Conservation (phyloP, 2,888 invertebrate genomes). For the Drosophila kokeensis region DNA sequence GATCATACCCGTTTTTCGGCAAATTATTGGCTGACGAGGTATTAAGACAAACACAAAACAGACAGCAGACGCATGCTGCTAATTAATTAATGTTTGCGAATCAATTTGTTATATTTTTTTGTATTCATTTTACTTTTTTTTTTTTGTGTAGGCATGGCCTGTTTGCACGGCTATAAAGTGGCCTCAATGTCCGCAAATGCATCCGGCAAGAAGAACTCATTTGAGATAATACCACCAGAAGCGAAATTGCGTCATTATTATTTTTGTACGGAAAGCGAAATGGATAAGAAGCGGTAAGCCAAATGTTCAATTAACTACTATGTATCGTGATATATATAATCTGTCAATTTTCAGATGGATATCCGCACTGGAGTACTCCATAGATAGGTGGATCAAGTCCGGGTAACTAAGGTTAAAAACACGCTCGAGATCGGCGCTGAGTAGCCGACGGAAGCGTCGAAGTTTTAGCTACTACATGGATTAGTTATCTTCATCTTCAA, state of each 20-base stretch:
- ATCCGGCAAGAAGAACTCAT: slow-evolving; percentile 95
- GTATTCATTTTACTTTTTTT: background rate
- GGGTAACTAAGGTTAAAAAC: slow-evolving; percentile 85
- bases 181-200: slow-evolving; percentile 92
- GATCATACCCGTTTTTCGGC: background rate
- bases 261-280: slow-evolving; percentile 97
- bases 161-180: slow-evolving; percentile 93
- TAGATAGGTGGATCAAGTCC: slow-evolving; percentile 96
- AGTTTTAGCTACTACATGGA: slow-evolving; percentile 83
- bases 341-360: slow-evolving; percentile 90
- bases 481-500: slow-evolving; percentile 41
- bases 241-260: slow-evolving; percentile 94
- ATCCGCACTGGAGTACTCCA: slow-evolving; percentile 96
- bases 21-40: slow-evolving; percentile 2
- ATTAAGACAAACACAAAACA: slow-evolving; percentile 5
- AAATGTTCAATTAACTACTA: background rate
- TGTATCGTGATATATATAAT: background rate
- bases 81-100: slow-evolving; percentile 57
- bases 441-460: slow-evolving; percentile 80
- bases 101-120: slow-evolving; percentile 30
- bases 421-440: slow-evolving; percentile 74
- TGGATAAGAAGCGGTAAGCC: slow-evolving; percentile 95
- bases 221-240: slow-evolving; percentile 95
- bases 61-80: slow-evolving; percentile 34
- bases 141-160: slow-evolving; percentile 90